phyloP scores from a whole-genome alignment of 1,140 invertebrate species.

The Drosophila elegans region DNA sequence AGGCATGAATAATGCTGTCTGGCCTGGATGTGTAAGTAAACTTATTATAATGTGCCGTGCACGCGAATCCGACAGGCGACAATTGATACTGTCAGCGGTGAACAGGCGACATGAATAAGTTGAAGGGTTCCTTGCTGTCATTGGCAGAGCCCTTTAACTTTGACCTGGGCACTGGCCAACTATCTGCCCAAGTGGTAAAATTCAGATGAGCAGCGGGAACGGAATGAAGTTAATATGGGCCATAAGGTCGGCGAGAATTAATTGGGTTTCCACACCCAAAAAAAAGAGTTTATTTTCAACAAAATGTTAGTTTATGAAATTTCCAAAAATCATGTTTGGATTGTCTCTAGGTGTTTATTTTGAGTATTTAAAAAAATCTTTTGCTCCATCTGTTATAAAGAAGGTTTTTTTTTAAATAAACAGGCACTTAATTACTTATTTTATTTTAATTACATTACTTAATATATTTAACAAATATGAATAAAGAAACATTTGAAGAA shows the following conservation, averaged over 20 bases:
- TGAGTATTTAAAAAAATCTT: too few relatives aligned
- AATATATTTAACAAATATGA: too few relatives aligned
- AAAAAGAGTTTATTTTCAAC: neutral
- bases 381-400: too few relatives aligned
- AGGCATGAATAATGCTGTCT: slow-evolving; percentile 79
- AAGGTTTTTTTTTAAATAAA: too few relatives aligned
- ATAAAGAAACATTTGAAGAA: too few relatives aligned
- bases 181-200: slow-evolving; percentile 43
- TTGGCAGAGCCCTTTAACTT: slow-evolving; percentile 12
- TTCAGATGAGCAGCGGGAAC: slow-evolving; percentile 54
- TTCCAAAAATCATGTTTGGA: too few relatives aligned
- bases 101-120: slow-evolving; percentile 19
- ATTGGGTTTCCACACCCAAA: neutral
- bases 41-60: slow-evolving; percentile 77
- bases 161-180: slow-evolving; percentile 49
- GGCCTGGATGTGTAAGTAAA: slow-evolving; percentile 75
- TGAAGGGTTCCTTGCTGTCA: slow-evolving; percentile 51
- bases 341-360: too few relatives aligned
- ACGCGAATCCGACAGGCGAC: slow-evolving; percentile 56
- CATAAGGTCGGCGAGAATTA: slow-evolving; percentile 40
- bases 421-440: too few relatives aligned
- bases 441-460: too few relatives aligned
- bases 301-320: too few relatives aligned
- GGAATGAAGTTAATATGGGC: slow-evolving; percentile 53
- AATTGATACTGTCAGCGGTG: slow-evolving; percentile 57